These are phyloP conservation scores for Pyrocephalus nanus DNA, from an alignment of 2,797 vertebrate species.

Conservation along the genomic window DNA sequence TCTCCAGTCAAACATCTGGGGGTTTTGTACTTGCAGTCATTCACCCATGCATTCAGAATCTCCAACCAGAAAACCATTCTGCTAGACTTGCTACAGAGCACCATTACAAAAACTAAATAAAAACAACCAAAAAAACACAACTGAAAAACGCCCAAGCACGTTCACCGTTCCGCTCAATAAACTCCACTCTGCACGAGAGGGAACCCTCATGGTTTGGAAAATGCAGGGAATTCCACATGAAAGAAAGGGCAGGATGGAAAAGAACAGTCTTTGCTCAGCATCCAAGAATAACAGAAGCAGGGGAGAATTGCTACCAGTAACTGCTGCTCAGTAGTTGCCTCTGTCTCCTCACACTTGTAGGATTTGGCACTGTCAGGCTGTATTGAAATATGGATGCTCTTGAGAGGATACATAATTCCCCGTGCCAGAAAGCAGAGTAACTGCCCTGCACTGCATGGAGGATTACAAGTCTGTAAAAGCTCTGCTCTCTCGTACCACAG, in stretches of 20 bases:
- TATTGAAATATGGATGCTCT: not conserved
- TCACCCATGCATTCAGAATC: not conserved
- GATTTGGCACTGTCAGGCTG: not conserved
- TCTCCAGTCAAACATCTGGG: not conserved
- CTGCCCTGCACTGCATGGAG: not conserved
- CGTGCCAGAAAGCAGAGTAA: not conserved
- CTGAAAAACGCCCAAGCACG: rapidly evolving
- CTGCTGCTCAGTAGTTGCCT: not conserved
- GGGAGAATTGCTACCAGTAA: not conserved
- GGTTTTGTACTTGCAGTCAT: not conserved
- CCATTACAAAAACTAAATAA: not conserved
- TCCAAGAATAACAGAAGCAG: not conserved
- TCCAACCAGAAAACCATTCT: not conserved
- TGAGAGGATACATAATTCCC: not conserved
- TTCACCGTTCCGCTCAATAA: not conserved
- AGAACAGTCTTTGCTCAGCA: not conserved
- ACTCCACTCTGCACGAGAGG: not conserved
- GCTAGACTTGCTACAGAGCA: not conserved
- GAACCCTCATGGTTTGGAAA: not conserved
- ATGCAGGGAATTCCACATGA: not conserved
- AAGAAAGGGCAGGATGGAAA: not conserved
- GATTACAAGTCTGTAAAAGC: not conserved
- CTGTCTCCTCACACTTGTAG: not conserved
- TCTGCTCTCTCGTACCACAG: not conserved
- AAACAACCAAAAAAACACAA: not conserved